Percentiles rank a stretch among this genome's conserved stretches.
phyloP scores from a whole-genome alignment of 2,797 vertebrate species.

The Malacoctenus gilli region DNA sequence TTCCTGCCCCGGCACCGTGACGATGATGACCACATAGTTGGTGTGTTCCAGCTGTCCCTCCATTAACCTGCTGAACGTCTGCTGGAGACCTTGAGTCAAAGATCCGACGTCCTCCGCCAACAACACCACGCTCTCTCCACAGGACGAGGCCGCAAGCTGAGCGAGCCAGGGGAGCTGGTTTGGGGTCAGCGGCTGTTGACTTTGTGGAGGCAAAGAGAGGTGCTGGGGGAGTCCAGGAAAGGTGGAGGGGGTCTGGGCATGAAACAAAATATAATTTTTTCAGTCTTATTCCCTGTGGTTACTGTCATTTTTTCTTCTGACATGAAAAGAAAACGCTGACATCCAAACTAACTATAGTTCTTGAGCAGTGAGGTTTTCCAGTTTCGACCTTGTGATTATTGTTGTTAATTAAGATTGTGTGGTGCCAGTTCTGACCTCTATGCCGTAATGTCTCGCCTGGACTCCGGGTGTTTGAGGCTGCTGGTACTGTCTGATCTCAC shows the following conservation, averaged over 20 bases:
- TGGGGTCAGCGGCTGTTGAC: slow-evolving; percentile 84
- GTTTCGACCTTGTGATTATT: too few relatives aligned
- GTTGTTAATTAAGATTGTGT: too few relatives aligned
- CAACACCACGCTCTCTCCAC: slow-evolving; percentile 89
- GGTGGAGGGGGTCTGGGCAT: slow-evolving; percentile 61
- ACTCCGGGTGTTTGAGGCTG: slow-evolving; percentile 81
- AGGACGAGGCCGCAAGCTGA: slow-evolving; percentile 93
- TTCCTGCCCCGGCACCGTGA: slow-evolving; percentile 83
- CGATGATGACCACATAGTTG: slow-evolving; percentile 94
- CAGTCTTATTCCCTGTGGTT: neutral
- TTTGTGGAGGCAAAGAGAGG: slow-evolving; percentile 65
- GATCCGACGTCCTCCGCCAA: slow-evolving; percentile 86
- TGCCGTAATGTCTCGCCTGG: slow-evolving; percentile 69
- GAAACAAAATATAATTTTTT: neutral
- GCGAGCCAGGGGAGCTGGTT: slow-evolving; percentile 96
- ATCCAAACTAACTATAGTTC: too few relatives aligned
- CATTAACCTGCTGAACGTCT: slow-evolving; percentile 89
- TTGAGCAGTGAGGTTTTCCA: too few relatives aligned
- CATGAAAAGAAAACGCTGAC: too few relatives aligned
- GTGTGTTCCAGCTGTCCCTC: slow-evolving; percentile 90
- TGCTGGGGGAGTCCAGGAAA: slow-evolving; percentile 73
- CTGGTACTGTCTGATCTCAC: slow-evolving; percentile 93
- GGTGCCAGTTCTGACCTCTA: slow-evolving; percentile 61
- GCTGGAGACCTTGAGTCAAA: slow-evolving; percentile 90
- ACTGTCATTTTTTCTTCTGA: slow-evolving; percentile 3